Evolutionary conservation across 2,888 invertebrate genomes (phyloP), one percentile per base, ranked within the genome.

Genomic region (Chalcis sispes): DNA sequence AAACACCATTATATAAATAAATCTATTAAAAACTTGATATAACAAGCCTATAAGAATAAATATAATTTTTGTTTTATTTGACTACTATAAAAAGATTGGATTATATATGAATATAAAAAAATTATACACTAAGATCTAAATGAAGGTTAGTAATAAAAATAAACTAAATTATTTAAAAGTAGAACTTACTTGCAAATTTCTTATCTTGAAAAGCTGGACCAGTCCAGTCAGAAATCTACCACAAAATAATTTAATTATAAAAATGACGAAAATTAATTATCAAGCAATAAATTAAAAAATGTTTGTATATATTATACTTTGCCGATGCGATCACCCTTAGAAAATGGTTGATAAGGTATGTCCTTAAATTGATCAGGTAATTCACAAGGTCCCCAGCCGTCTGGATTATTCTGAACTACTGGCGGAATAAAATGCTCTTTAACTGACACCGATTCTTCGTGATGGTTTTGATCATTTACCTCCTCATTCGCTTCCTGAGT

Each of bases 311-410:
- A 40, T 48, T 79, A 72, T 76, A 98, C 98, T 92, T 99, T 99
- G 83, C 99, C 99, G 81, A 99, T 92, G 82, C 98, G 94, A 89
- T 99, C 99, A 78, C 97, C 97, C 90, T 99, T 99, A 82, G 98
- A 98, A 89, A 98, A 99, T 50, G 98, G 98, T 90, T 99, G 99
- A 90, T 99, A 99, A 10, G 99, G 99, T 94, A 98, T 96, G 89
- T 98, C 97, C 86, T 95, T 94, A 89, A 97, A 98, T 85, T 96
- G 96, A 77, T 96, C 96, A 69, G 98, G 97, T 89, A 98, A 92
- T 89, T 96, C 95, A 90, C 95, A 95, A 56, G 99, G 99, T 15
- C 99, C 99, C 99, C 99, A 99, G 87, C 99, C 99, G 80, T 92
- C 93, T 1, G 95, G 93, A 89, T 97, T 96, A 83, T 95, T 94